Percentiles rank a stretch among this genome's conserved stretches.
These are phyloP conservation scores for Chymomyza caudatula DNA, from an alignment of 2,888 invertebrate genomes.

Conservation along the genomic window DNA sequence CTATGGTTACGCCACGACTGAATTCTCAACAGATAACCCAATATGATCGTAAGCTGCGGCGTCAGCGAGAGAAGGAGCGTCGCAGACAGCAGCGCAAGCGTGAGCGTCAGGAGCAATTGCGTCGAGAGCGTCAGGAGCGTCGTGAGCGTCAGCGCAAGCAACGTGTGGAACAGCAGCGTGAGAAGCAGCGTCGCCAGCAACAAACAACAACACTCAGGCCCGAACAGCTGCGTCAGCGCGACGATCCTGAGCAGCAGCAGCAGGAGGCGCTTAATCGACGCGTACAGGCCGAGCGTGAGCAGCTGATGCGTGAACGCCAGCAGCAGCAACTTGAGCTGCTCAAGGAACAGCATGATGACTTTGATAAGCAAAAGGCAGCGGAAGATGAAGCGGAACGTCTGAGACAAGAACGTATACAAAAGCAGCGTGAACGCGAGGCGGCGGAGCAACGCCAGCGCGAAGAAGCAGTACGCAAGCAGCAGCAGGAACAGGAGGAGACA, in stretches of 20 bases:
- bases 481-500: constrained; percentile 57
- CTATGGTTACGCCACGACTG: constrained; percentile 6
- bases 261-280: not conserved
- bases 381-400: constrained; percentile 56
- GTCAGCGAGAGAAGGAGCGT: constrained; percentile 65
- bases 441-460: constrained; percentile 47
- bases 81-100: constrained; percentile 55
- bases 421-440: constrained; percentile 57
- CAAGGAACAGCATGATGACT: constrained; percentile 52
- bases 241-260: constrained; percentile 1
- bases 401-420: constrained; percentile 56
- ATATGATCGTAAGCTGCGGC: constrained; percentile 64
- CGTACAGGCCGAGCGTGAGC: constrained; percentile 18
- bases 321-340: constrained; percentile 44
- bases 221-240: constrained; percentile 21
- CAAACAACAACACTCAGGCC: constrained; percentile 18
- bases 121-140: constrained; percentile 42
- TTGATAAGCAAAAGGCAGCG: constrained; percentile 45
- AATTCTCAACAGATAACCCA: constrained; percentile 47
- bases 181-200: constrained; percentile 30
- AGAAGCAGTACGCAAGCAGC: constrained; percentile 48
- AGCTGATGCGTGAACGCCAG: constrained; percentile 38
- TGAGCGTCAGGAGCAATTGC: constrained; percentile 55
- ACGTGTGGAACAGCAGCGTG: constrained; percentile 10
- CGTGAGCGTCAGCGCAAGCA: constrained; percentile 28